Evolutionary conservation across 1,140 invertebrate genomes (phyloP), one percentile per base, ranked within the genome.

Genomic region (Macrobrachium nipponense): DNA sequence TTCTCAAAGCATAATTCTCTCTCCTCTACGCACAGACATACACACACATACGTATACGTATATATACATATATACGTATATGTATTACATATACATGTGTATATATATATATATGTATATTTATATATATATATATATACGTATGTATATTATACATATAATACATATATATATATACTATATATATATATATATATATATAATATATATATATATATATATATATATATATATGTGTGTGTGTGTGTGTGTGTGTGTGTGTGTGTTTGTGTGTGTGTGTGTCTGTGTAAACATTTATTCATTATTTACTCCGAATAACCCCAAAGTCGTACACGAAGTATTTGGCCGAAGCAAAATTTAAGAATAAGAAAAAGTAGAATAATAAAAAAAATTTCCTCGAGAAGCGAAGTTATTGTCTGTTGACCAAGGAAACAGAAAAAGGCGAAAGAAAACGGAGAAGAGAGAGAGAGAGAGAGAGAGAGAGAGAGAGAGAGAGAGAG

Each of bases 161-260:
- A 17, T 17, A 17, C 14, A 17, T 17, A n/a, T n/a, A n/a, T n/a
- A n/a, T n/a, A n/a, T n/a, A n/a, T n/a, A n/a, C n/a, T n/a, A n/a
- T n/a, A n/a, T 68, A 68, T 68, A n/a, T 68, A 68, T 68, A n/a
- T 20, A 68, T 68, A 68, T 68, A 68, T 68, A 68, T 20, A 68
- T 20, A 68, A 4, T 68, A 68, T 68, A 68, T 68, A 23, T 68
- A 68, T 68, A 68, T 68, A 68, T n/a, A 68, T 20, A 68, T 68
- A 68, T 68, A 68, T 5, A 20, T 66, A 66, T 66, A 66, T 66
- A 66, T 66, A 66, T 66, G 17, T 66, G 12, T 8, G 8, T 8
- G 12, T 66, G 8, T n/a, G 5, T 66, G 12, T 66, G 12, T 8
- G 12, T 66, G 5, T 66, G 12, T 66, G 5, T 66, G 15, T 66